These are phyloP conservation scores for Cremastinae sp. DNA, from an alignment of 2,888 invertebrate species.

Conservation along the genomic window DNA sequence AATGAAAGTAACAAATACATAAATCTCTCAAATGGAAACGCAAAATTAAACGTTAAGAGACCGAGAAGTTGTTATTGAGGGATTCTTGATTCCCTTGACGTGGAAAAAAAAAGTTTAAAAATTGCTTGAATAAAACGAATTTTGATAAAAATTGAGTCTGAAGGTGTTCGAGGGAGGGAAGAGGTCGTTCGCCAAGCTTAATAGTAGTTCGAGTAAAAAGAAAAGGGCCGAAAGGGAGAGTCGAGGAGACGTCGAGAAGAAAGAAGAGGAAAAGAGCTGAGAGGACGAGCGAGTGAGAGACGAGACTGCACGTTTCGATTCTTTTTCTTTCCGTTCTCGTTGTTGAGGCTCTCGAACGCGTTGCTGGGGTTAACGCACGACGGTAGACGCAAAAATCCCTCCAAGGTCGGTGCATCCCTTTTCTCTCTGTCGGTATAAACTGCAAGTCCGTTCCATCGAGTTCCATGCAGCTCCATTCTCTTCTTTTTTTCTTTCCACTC, in stretches of 20 bases:
- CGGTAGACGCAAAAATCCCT: constrained; percentile 80
- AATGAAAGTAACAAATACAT: too few relatives aligned
- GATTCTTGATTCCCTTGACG: too few relatives aligned
- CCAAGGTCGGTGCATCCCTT: constrained; percentile 79
- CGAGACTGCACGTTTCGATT: constrained; percentile 61
- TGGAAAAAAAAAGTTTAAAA: too few relatives aligned
- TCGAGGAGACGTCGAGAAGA: constrained; percentile 53
- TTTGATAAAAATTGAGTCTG: too few relatives aligned
- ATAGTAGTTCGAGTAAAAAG: constrained; percentile 29
- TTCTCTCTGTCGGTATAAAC: constrained; percentile 52
- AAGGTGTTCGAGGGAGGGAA: constrained; percentile 23
- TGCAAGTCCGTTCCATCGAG: constrained; percentile 46
- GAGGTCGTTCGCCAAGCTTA: constrained; percentile 42
- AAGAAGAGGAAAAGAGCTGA: constrained; percentile 24
- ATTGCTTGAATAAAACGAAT: too few relatives aligned
- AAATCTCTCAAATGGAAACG: too few relatives aligned
- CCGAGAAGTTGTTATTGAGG: too few relatives aligned
- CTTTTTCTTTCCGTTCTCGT: constrained; percentile 10
- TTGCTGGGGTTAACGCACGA: constrained; percentile 76
- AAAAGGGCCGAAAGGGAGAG: constrained; percentile 53
- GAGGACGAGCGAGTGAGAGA: constrained; percentile 52
- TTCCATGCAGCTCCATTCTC: constrained; percentile 49
- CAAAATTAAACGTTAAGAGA: too few relatives aligned
- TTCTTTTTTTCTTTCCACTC: constrained; percentile 53
- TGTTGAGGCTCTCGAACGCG: constrained; percentile 41